Evolutionary conservation across 2,888 invertebrate species (phyloP).

Genomic region (Eledona agricola): DNA sequence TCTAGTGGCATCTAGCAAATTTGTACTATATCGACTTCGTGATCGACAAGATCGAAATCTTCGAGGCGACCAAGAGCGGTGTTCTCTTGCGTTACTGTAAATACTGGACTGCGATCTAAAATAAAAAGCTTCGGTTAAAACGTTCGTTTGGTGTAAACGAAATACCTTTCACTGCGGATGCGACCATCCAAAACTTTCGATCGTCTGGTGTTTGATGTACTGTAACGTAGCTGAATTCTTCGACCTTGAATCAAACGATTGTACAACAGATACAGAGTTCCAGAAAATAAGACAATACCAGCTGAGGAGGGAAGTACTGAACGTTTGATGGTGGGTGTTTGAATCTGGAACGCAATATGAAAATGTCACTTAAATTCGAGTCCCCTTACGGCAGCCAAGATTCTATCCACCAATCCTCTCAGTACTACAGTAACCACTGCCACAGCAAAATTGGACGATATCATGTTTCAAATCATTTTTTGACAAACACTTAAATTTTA

Average conservation of each 20-base stretch:
- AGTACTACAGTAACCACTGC: constrained; percentile 13
- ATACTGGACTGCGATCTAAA: constrained; percentile 8
- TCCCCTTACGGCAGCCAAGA: constrained; percentile 3
- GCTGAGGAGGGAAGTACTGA: not conserved
- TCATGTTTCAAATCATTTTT: constrained; percentile 5
- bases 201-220: not conserved
- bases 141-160: no score
- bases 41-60: constrained; percentile 3
- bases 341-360: not conserved
- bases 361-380: constrained; percentile 1
- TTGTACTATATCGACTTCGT: constrained; percentile 5
- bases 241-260: constrained; percentile 3
- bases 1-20: constrained; percentile 4
- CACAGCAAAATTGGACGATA: constrained; percentile 16
- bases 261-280: constrained; percentile 8
- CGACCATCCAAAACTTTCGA: constrained; percentile 9
- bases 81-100: not conserved
- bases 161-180: constrained; percentile 5
- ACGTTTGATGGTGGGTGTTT: constrained; percentile 4
- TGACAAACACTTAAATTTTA: constrained; percentile 9
- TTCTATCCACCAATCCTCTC: constrained; percentile 6
- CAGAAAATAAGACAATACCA: constrained; percentile 8
- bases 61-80: constrained; percentile 3
- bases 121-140: not conserved
- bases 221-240: constrained; percentile 6